phyloP scores from a whole-genome alignment of 2,797 vertebrate species.

The Vespertilio murinus region DNA sequence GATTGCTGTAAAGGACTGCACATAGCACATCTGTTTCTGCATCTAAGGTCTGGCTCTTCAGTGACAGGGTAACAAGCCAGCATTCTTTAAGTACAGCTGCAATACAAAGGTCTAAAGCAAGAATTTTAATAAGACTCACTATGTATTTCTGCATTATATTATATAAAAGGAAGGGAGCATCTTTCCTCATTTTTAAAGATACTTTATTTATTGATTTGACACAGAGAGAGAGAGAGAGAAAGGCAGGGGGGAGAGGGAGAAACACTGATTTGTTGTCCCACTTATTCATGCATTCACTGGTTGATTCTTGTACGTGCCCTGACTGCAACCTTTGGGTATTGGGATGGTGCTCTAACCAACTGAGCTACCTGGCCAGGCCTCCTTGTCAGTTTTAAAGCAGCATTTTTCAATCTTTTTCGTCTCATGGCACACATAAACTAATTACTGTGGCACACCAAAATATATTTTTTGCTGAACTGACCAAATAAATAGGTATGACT shows the following conservation, averaged over 20 bases:
- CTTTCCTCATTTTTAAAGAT: background rate
- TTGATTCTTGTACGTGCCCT: background rate
- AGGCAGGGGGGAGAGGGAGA: background rate
- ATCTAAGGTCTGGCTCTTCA: constrained; percentile 85
- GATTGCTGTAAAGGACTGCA: constrained; percentile 87
- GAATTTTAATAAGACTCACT: constrained; percentile 35
- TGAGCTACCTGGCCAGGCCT: too few species aligned
- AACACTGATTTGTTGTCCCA: background rate
- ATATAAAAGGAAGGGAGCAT: constrained; percentile 13
- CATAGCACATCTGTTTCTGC: constrained; percentile 88
- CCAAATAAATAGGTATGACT: background rate
- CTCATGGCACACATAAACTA: too few species aligned
- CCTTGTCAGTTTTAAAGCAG: too few species aligned
- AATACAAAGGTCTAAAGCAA: constrained; percentile 81
- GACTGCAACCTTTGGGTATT: background rate
- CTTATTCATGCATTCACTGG: background rate
- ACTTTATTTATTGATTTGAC: background rate
- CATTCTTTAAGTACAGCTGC: constrained; percentile 79
- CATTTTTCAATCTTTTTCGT: too few species aligned
- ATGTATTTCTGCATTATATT: background rate
- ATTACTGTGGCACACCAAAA: too few species aligned
- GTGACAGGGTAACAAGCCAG: constrained; percentile 71
- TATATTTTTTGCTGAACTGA: background rate
- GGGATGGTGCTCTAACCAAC: too few species aligned
- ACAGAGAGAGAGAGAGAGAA: background rate